A percentile compares a stretch with the other conserved stretches of the same genome.
Evolutionary conservation across 1,140 invertebrate genomes (phyloP).

Genomic region (Eupristina koningsbergeri): DNA sequence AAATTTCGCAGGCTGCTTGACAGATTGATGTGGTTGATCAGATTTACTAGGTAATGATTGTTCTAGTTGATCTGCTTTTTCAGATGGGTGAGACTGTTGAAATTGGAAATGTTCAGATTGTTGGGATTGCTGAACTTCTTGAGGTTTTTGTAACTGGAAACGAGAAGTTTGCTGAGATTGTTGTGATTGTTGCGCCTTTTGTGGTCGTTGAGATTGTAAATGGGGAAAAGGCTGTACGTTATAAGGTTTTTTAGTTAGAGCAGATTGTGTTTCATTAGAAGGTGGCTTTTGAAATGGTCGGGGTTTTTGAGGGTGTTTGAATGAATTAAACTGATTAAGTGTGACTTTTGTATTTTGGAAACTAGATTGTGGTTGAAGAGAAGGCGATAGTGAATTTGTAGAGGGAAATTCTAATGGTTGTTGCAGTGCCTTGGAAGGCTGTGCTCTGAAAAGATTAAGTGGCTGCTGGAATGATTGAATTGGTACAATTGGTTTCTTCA

Average conservation of each 20-base stretch:
- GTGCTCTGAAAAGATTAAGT: not conserved
- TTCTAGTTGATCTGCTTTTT: not conserved
- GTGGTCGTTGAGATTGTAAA: no score
- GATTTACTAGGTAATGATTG: not conserved
- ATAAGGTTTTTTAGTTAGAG: not conserved
- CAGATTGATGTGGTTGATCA: not conserved
- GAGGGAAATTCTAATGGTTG: slow-evolving; percentile 1
- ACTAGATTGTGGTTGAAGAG: slow-evolving; percentile 20
- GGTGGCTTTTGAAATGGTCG: no score
- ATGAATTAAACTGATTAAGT: not conserved
- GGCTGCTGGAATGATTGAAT: slow-evolving; percentile 32
- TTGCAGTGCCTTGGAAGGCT: not conserved
- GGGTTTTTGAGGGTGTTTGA: not conserved
- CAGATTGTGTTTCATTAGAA: not conserved
- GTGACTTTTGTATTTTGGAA: slow-evolving; percentile 19
- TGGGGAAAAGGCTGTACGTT: not conserved
- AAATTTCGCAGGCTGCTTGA: slow-evolving; percentile 13
- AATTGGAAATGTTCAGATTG: not conserved
- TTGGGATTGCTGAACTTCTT: not conserved
- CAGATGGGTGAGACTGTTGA: slow-evolving; percentile 12
- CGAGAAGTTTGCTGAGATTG: not conserved
- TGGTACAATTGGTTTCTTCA: slow-evolving; percentile 50
- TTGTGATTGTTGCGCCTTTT: not conserved
- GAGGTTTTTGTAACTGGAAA: not conserved
- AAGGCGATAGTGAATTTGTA: not conserved